Evolutionary conservation across 1,140 invertebrate genomes (phyloP).

Genomic region (Drosophila ogumai): DNA sequence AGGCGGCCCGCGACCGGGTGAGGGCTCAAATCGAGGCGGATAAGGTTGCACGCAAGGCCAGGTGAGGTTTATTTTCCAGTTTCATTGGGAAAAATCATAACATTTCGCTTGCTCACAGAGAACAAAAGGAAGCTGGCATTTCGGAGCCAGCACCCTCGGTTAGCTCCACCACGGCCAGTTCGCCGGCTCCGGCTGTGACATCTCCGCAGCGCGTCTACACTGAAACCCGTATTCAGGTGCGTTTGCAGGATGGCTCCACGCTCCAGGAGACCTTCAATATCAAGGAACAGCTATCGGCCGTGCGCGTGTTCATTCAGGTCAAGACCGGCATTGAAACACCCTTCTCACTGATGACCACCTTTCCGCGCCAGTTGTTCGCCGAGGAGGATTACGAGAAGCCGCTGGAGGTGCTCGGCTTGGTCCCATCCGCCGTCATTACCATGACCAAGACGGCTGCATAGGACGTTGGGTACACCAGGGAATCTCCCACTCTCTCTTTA

Average conservation of each 20-base stretch:
- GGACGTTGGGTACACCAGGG: neutral
- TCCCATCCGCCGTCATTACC: constrained; percentile 93
- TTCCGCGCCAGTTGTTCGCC: constrained; percentile 91
- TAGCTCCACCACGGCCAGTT: constrained; percentile 68
- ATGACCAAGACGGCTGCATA: constrained; percentile 85
- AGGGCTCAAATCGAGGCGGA: constrained; percentile 91
- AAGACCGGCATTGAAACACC: constrained; percentile 83
- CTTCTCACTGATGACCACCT: constrained; percentile 91
- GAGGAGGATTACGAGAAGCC: constrained; percentile 87
- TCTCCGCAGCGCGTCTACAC: constrained; percentile 68
- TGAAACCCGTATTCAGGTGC: constrained; percentile 87
- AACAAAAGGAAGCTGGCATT: constrained; percentile 36
- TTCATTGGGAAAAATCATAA: neutral
- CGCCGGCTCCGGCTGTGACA: constrained; percentile 49
- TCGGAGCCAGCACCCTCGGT: constrained; percentile 50
- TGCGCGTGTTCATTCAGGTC: constrained; percentile 88
- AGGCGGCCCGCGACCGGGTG: constrained; percentile 88
- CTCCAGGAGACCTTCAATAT: constrained; percentile 92
- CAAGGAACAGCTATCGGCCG: constrained; percentile 95
- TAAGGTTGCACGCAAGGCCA: constrained; percentile 86
- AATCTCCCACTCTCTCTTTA: constrained; percentile 1
- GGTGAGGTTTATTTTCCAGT: constrained; percentile 13
- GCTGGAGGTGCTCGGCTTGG: constrained; percentile 89
- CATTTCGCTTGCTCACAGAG: constrained; percentile 22
- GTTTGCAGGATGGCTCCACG: constrained; percentile 87